These are phyloP conservation scores for Myrmophylax atrothorax DNA, from an alignment of 2,113 vertebrate genomes.

Conservation along the genomic window DNA sequence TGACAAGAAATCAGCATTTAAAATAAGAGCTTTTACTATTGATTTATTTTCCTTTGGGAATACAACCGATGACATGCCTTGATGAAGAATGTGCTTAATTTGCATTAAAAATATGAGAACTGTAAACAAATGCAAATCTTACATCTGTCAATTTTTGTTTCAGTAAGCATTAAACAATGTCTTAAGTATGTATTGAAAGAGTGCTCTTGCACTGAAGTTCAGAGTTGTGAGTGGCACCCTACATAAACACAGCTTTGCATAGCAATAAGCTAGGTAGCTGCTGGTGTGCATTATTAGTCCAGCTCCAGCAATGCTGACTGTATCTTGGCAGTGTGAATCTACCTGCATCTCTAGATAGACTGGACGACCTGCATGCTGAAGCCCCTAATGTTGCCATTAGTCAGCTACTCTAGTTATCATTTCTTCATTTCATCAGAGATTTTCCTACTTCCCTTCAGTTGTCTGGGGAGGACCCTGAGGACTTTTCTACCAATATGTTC, in stretches of 20 bases:
- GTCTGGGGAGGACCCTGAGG: background rate
- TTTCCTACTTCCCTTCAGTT: background rate
- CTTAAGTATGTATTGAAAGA: background rate
- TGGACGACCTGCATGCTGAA: background rate
- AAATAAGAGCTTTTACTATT: constrained; percentile 21
- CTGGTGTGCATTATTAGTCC: accelerated
- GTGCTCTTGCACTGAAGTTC: background rate
- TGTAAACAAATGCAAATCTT: constrained; percentile 14
- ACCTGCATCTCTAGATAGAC: background rate
- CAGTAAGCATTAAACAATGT: background rate
- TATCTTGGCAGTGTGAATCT: background rate
- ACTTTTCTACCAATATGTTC: background rate
- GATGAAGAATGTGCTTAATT: constrained; percentile 24
- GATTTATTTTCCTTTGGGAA: background rate
- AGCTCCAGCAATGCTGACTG: background rate
- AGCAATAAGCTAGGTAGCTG: background rate
- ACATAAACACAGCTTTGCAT: accelerated
- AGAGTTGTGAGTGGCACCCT: no score
- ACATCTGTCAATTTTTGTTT: background rate
- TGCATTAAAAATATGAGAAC: constrained; percentile 11
- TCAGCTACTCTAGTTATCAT: background rate
- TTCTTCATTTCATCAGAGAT: background rate
- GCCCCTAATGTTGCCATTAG: background rate
- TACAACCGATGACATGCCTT: background rate
- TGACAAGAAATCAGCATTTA: constrained; percentile 42